Base-by-base conservation (phyloP, 1,140 invertebrate genomes). In the Tetragnatha versicolor region DNA sequence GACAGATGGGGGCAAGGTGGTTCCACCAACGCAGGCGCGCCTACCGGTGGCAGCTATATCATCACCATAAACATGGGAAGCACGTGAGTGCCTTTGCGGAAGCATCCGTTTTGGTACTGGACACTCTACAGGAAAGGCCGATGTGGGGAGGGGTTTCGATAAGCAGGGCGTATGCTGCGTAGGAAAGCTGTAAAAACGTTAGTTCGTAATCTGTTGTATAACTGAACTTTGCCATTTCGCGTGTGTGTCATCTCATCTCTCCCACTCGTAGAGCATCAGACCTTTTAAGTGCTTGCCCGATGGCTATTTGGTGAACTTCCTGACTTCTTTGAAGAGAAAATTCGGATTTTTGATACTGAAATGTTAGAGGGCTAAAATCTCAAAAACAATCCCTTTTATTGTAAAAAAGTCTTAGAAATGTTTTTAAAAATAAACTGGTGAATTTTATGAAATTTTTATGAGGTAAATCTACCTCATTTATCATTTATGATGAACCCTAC, bases 1-100 rank as follows among this genome's bases (percentile, higher is more conserved):
- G 68, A 70, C 68, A 53, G 68, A 37, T 49, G 31, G 25, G 33
- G 22, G 20, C 42, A 37, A 51, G 68, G 68, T 17, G 68, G 68
- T 70, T 33, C 53, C 68, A 70, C 68, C 68, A 29, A 70, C 68
- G 17, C 31, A 20, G 68, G 53, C 68, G 39, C 68, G 68, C 68
- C 68, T 51, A 53, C 68, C 68, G 35, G 3, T 53, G 65, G 42
- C 1, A 53, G 31, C 31, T n/a, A n/a, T n/a, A 70, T 53, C 53
- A 70, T 70, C 55, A 53, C 49, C 22, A 53, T 70, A 53, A 70
- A 70, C 33, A 70, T 53, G 68, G 27, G 17, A 31, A 70, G 49
- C 33, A 70, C 49, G 31, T 55, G 68, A 14, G 25, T 69, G n/a
- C 17, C 7, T 47, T 47, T 47, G 25, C 60, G 33, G 60, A 39